Evolutionary conservation across 2,113 vertebrate species (phyloP), one percentile per base, ranked within the genome.

Genomic region (Pelobates fuscus): DNA sequence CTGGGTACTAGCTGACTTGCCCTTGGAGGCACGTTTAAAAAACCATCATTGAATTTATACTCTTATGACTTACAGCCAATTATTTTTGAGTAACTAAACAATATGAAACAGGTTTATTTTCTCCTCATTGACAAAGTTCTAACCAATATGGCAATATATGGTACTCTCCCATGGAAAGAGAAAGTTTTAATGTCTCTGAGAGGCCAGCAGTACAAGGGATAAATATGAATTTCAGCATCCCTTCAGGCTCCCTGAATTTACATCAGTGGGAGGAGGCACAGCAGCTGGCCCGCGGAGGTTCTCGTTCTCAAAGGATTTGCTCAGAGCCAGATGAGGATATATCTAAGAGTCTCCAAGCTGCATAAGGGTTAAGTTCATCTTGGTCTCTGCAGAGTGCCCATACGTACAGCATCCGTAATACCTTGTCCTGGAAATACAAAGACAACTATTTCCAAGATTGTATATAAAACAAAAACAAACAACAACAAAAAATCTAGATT

Each of bases 361-460:
- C 90, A 0, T 93, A 86, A 0, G 96, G 96, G 83, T 98, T 94
- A 32, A 98, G 93, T 67, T 98, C 96, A 0, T 95, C 94, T 85
- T 97, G 97, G 85, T 99, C 96, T 44, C 96, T 87, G 89, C 97
- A 98, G 14, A 98, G 91, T 0, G 96, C 97, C 97, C 97, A 99
- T 60, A 98, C 95, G 0, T 98, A 96, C 82, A 97, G 92, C 94
- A 97, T 98, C 69, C 94, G 78, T 57, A 96, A 83, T 2, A 99
- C 97, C 84, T 98, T 98, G 18, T 94, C 95, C 97, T 99, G 85
- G n/a, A 14, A 30, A 14, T 30, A 55, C 30, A 52, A 7, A 41
- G 27, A 52, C 46, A 76, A 43, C 26, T 17, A 23, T n/a, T 6
- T 17, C 5, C n/a, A 37, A 37, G n/a, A n/a, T n/a, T n/a, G n/a